phyloP scores from a whole-genome alignment of 2,113 vertebrate genomes.

The Nesoenas mayeri region DNA sequence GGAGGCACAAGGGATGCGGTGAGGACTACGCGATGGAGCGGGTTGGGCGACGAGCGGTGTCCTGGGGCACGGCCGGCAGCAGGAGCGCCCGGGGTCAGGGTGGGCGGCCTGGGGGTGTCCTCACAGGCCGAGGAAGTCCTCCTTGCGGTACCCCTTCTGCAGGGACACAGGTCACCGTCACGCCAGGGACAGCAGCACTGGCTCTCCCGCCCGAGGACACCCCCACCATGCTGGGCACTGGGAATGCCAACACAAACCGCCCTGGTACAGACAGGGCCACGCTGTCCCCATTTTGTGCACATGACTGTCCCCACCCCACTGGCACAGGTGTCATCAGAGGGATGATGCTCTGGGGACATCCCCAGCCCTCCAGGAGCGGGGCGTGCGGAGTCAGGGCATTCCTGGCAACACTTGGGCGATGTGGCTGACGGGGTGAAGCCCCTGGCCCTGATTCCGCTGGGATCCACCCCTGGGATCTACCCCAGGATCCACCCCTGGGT shows the following conservation, averaged over 20 bases:
- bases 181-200: fast-evolving
- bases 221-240: fast-evolving
- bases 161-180: background rate
- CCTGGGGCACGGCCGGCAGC: background rate
- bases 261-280: fast-evolving
- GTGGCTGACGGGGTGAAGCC: background rate
- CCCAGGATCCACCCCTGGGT: fast-evolving
- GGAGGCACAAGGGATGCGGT: fast-evolving
- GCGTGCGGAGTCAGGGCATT: fast-evolving
- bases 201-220: background rate
- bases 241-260: fast-evolving
- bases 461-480: background rate
- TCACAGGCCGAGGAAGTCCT: conserved; percentile 77
- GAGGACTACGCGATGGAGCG: background rate
- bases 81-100: background rate
- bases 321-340: background rate
- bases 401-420: background rate
- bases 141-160: conserved; percentile 82
- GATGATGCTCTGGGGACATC: fast-evolving
- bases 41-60: background rate
- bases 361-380: background rate
- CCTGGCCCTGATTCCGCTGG: background rate
- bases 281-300: fast-evolving
- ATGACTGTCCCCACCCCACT: background rate
- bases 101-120: background rate